phyloP scores from a whole-genome alignment of 2,888 invertebrate genomes.

The Glyphotaelius pellucidus region DNA sequence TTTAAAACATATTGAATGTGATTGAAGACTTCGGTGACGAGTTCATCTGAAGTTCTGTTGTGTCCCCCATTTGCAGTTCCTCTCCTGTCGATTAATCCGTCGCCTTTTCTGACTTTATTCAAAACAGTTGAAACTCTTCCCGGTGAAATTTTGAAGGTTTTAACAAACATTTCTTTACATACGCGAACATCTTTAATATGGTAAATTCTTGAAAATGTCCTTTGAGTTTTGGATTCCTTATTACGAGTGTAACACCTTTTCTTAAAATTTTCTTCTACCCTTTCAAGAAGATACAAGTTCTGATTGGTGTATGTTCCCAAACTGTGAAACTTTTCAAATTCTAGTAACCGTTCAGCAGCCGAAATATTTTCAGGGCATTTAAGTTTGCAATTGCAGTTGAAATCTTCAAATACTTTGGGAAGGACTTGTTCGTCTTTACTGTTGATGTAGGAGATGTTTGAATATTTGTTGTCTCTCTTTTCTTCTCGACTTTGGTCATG shows the following conservation, averaged over 20 bases:
- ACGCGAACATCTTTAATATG: conserved; percentile 42
- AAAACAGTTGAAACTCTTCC: conserved; percentile 46
- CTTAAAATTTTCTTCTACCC: conserved; percentile 42
- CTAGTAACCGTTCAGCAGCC: conserved; percentile 35
- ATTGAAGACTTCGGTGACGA: conserved; percentile 13
- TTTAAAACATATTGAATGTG: conserved; percentile 29
- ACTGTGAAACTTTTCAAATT: conserved; percentile 41
- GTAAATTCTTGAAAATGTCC: conserved; percentile 42
- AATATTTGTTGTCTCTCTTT: conserved; percentile 45
- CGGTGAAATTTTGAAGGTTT: conserved; percentile 47
- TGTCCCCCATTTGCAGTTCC: conserved; percentile 46
- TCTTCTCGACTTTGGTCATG: conserved; percentile 47
- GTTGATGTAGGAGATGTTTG: conserved; percentile 45
- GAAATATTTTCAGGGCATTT: conserved; percentile 46
- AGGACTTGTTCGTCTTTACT: conserved; percentile 44
- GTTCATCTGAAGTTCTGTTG: conserved; percentile 37
- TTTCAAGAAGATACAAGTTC: conserved; percentile 44
- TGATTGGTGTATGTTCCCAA: conserved; percentile 47
- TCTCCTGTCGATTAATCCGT: conserved; percentile 34
- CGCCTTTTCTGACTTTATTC: conserved; percentile 48
- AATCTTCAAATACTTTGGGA: conserved; percentile 51
- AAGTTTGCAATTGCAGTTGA: conserved; percentile 47
- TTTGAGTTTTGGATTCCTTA: conserved; percentile 29
- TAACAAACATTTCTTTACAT: conserved; percentile 53
- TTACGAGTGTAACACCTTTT: conserved; percentile 44